Conservation (phyloP, 2,797 vertebrate genomes). For the Petrocephalus schoutedeni region DNA sequence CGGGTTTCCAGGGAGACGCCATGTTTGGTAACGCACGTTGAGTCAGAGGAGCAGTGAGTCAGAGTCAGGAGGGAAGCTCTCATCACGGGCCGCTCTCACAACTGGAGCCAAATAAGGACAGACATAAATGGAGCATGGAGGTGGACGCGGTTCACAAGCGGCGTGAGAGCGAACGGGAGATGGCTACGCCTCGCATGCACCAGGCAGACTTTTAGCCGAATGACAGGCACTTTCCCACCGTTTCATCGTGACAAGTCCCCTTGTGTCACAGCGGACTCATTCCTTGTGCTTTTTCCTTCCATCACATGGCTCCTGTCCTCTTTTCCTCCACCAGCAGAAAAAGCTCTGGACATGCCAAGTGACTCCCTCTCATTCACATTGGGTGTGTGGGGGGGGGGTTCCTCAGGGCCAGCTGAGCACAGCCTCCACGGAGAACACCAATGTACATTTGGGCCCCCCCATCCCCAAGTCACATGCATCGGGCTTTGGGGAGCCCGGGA, state of each 20-base stretch:
- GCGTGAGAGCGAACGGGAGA: not conserved
- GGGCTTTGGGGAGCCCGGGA: not conserved
- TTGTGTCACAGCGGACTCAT: not conserved
- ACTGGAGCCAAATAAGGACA: conserved; percentile 46
- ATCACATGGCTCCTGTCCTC: not conserved
- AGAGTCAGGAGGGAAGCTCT: conserved; percentile 71
- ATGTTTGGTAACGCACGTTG: conserved; percentile 68
- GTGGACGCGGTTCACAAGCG: conserved; percentile 22
- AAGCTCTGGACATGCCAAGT: not conserved
- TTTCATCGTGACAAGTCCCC: conserved; percentile 9
- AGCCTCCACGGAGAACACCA: not conserved
- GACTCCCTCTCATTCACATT: not conserved
- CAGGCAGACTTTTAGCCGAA: not conserved
- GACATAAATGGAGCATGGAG: conserved; percentile 10
- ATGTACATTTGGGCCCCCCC: not conserved
- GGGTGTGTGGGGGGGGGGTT: not conserved
- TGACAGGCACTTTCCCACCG: not conserved
- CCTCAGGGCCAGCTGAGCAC: not conserved
- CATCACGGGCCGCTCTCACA: conserved; percentile 49
- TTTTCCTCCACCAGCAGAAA: not conserved
- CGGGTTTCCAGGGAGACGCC: conserved; percentile 58
- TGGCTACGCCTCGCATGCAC: not conserved
- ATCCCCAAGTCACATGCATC: not conserved
- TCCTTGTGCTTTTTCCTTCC: not conserved
- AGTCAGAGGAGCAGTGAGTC: conserved; percentile 72